Percentiles rank a stretch among this genome's conserved stretches.
Conservation (phyloP, 2,888 invertebrate species). For the Actias luna region DNA sequence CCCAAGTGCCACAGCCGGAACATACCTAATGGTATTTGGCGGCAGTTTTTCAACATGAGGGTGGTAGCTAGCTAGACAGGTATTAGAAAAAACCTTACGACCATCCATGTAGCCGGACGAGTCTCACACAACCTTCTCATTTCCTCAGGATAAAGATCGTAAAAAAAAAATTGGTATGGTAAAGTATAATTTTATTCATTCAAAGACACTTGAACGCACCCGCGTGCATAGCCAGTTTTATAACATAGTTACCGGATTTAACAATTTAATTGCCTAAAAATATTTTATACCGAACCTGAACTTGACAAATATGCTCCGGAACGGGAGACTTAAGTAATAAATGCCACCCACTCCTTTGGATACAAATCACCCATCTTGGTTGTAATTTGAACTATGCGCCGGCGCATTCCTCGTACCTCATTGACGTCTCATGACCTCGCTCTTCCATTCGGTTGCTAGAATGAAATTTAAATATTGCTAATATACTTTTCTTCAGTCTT, state of each 20-base stretch:
- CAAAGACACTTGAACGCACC: no score
- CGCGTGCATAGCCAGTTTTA: neutral
- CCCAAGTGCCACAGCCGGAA: no score
- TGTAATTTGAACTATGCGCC: slow-evolving; percentile 53
- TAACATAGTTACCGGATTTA: neutral
- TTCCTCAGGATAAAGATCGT: no score
- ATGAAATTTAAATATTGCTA: neutral
- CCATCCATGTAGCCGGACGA: no score
- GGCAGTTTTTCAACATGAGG: no score
- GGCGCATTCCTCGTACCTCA: slow-evolving; percentile 30
- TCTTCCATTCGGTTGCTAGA: neutral
- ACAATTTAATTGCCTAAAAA: slow-evolving; percentile 10
- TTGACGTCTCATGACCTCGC: slow-evolving; percentile 1
- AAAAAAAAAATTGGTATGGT: no score
- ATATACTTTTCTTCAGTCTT: no score
- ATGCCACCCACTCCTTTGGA: slow-evolving; percentile 26
- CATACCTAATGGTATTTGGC: no score
- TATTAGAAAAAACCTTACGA: no score
- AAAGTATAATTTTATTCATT: no score
- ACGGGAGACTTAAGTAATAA: slow-evolving; percentile 25
- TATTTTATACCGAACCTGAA: slow-evolving; percentile 7
- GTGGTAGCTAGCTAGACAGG: no score
- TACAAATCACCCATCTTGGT: slow-evolving; percentile 55
- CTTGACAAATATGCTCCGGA: slow-evolving; percentile 7
- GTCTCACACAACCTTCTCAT: no score